Evolutionary conservation across 2,888 invertebrate species (phyloP), one percentile per base, ranked within the genome.

Genomic region (Caenorhabditis sp.): DNA sequence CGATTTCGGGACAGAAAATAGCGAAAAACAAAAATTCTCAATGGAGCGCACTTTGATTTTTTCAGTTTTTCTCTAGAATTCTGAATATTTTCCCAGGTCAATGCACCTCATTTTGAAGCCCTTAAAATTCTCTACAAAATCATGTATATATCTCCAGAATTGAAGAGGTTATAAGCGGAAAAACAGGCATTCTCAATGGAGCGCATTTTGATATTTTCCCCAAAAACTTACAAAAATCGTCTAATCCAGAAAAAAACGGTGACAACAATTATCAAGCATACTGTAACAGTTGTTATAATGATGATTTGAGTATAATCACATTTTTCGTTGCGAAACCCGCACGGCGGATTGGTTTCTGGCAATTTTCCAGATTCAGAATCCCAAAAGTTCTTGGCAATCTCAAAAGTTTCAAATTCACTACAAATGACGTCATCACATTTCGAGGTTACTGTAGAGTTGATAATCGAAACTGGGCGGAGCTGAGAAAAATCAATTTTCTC

Each of bases 301-400:
- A 81, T 79, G 17, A 66, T 63, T 37, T 75, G n/a, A 0, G 81
- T 78, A 60, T 78, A 77, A 59, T 81, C 81, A 53, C 81, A 81
- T 27, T 76, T 75, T 51, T 79, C 77, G n/a, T 60, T 65, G 21
- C 65, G 58, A 58, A 75, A 81, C 50, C 81, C 81, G 55, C 81
- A 81, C 14, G 55, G 70, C 0, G 81, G 81, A 43, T 73, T 72
- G 19, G 77, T 60, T 6, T 67, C 66, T 2, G 81, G 79, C 23
- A 80, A 54, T 23, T 63, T 63, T 19, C 81, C 81, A 54, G 69
- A 64, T 2, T 64, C 10, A 12, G 81, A 75, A 12, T 73, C 61
- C 79, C 80, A 81, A 67, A 69, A 81, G 21, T 72, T 74, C 2
- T 19, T 54, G 43, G 51, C 26, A 43, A 19, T 27, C 14, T 61